A percentile compares a stretch with the other conserved stretches of the same genome.
These are phyloP conservation scores for Chaetodon trifascialis DNA, from an alignment of 2,113 vertebrate species.

Conservation along the genomic window DNA sequence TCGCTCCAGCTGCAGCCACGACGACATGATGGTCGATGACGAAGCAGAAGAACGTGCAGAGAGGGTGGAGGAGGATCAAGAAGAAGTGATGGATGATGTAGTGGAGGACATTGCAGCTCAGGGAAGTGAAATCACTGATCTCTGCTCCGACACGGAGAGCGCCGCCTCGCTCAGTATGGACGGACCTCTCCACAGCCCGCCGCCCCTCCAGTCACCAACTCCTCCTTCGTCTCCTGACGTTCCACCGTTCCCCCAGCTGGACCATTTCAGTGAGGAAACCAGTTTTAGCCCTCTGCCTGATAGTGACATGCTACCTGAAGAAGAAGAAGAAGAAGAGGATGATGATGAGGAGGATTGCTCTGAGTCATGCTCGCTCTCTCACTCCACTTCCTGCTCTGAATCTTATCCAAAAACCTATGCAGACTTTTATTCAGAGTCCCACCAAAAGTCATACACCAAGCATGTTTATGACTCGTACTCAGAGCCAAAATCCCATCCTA, in stretches of 20 bases:
- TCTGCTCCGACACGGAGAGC: conserved; percentile 81
- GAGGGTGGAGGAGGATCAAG: conserved; percentile 52
- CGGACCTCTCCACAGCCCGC: conserved; percentile 80
- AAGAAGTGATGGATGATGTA: conserved; percentile 38
- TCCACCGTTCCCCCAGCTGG: conserved; percentile 70
- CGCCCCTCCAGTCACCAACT: conserved; percentile 77
- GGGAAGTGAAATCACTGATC: conserved; percentile 67
- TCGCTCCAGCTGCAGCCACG: conserved; percentile 9
- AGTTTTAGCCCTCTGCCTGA: conserved; percentile 72
- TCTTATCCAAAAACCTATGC: conserved; percentile 75
- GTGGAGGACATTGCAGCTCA: conserved; percentile 60
- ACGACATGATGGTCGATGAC: neutral
- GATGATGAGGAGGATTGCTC: conserved; percentile 71
- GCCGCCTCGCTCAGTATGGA: conserved; percentile 82
- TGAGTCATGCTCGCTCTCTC: conserved; percentile 66
- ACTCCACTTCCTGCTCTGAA: conserved; percentile 57
- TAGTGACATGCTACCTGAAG: conserved; percentile 67
- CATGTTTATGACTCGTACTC: conserved; percentile 55
- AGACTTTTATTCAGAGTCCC: conserved; percentile 73
- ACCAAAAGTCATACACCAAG: conserved; percentile 69
- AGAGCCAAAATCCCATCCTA: conserved; percentile 66
- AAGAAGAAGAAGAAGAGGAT: conserved; percentile 70
- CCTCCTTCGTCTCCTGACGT: conserved; percentile 75
- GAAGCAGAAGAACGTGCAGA: conserved; percentile 30
- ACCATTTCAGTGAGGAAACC: conserved; percentile 73